These are phyloP conservation scores for Taxidea taxus DNA, from an alignment of 2,113 vertebrate genomes.

Conservation along the genomic window DNA sequence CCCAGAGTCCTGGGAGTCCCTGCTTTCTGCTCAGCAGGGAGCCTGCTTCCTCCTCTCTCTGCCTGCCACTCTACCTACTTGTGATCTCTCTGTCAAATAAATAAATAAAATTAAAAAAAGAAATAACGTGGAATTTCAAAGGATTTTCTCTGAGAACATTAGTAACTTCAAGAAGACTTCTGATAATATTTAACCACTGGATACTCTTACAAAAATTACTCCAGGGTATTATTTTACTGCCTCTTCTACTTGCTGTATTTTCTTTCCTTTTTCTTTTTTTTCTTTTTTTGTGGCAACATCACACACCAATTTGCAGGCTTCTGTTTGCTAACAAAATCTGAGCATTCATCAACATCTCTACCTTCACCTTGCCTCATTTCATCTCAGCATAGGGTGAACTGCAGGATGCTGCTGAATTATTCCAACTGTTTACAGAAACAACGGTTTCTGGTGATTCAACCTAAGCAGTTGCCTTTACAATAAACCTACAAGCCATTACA, in stretches of 20 bases:
- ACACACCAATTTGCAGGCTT: background rate
- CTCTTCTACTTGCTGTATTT: background rate
- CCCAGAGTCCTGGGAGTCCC: too few species aligned
- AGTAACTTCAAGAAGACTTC: background rate
- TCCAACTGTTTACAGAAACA: background rate
- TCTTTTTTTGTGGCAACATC: background rate
- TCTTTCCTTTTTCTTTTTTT: too few species aligned
- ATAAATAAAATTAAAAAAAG: too few species aligned
- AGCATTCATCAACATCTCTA: background rate
- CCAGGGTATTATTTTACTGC: background rate
- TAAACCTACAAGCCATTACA: background rate
- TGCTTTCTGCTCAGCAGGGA: too few species aligned
- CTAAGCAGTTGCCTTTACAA: background rate
- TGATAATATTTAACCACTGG: background rate
- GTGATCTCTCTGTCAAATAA: too few species aligned
- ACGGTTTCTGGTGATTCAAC: background rate
- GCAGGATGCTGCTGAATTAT: background rate
- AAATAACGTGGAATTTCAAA: background rate
- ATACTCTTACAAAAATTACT: constrained; percentile 13
- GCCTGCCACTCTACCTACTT: too few species aligned
- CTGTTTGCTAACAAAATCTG: background rate
- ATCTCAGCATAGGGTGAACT: background rate
- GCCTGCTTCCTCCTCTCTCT: too few species aligned
- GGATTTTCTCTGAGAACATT: constrained; percentile 22
- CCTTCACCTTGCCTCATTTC: background rate